Percentiles rank a stretch among this genome's conserved stretches.
Conservation (phyloP, 1,140 invertebrate genomes). For the Trichomalopsis sarcophagae region DNA sequence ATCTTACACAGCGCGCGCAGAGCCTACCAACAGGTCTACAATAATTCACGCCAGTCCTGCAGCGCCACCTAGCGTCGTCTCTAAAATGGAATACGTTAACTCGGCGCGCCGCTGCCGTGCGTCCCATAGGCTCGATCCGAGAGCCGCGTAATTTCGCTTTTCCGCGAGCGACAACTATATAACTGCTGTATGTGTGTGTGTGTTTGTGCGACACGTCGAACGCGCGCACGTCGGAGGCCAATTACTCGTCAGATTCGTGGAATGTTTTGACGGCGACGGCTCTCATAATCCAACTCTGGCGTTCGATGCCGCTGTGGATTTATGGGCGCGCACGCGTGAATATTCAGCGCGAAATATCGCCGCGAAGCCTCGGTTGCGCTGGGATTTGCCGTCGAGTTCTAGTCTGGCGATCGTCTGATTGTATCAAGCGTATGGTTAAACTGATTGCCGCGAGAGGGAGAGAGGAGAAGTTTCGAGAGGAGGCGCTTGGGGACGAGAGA, state of each 20-base stretch:
- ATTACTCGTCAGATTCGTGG: constrained; percentile 1
- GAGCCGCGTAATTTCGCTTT: constrained; percentile 42
- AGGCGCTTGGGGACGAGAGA: background rate
- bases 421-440: background rate
- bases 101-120: background rate
- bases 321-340: background rate
- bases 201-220: background rate
- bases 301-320: background rate
- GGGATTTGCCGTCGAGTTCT: background rate
- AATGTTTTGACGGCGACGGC: background rate
- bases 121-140: constrained; percentile 46
- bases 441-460: background rate
- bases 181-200: background rate
- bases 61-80: background rate
- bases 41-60: constrained; percentile 47
- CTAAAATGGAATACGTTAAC: constrained; percentile 53
- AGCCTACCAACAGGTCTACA: background rate
- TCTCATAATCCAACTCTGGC: background rate
- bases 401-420: background rate
- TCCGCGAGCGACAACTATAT: background rate
- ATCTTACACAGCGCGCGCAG: background rate
- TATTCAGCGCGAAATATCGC: constrained; percentile 27
- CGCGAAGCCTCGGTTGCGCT: background rate
- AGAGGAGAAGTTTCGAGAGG: background rate
- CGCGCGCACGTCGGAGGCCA: background rate